Evolutionary conservation across 2,797 vertebrate species (phyloP), one percentile per base, ranked within the genome.

Genomic region (Morus bassanus): DNA sequence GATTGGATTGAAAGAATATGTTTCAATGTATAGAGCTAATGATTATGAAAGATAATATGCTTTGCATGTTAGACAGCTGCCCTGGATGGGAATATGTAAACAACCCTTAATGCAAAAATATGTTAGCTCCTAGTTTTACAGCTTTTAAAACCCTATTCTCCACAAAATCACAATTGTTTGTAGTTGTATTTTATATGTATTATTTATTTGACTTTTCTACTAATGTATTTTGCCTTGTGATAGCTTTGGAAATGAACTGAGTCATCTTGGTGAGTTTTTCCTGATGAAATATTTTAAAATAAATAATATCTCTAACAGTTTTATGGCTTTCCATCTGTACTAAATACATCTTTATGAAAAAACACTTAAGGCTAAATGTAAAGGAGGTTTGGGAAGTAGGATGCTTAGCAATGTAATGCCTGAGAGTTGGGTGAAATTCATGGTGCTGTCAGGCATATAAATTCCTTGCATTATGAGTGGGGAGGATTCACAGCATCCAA

Each of bases 311-410:
- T 72, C 17, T 43, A 86, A 50, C 70, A 78, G 63, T 85, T 97
- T 97, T 95, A 95, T 85, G 68, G 39, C 45, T 53, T 65, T 25
- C 95, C 94, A 96, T 94, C 94, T 96, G 96, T 83, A 77, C 77
- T 59, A 91, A 95, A 74, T 54, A 45, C 39, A 64, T 75, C 24
- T 79, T 43, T 61, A 45, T 68, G 56, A 93, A 94, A 88, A 84
- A 78, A 33, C 30, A 78, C 22, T 85, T 48, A 68, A 79, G 69
- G 87, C 81, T 61, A 78, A 81, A 86, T 21, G 31, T 68, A 91
- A 89, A 91, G 39, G 13, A 69, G 39, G 11, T 13, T 81, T 81
- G 27, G 35, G 33, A 84, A 19, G 39, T 25, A 43, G 53, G 64
- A 70, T 75, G 6, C 25, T 85, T 35, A 69, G n/a, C 35, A 83